Base-by-base conservation (phyloP, 2,113 vertebrate genomes). In the Hydrochoerus hydrochaeris region DNA sequence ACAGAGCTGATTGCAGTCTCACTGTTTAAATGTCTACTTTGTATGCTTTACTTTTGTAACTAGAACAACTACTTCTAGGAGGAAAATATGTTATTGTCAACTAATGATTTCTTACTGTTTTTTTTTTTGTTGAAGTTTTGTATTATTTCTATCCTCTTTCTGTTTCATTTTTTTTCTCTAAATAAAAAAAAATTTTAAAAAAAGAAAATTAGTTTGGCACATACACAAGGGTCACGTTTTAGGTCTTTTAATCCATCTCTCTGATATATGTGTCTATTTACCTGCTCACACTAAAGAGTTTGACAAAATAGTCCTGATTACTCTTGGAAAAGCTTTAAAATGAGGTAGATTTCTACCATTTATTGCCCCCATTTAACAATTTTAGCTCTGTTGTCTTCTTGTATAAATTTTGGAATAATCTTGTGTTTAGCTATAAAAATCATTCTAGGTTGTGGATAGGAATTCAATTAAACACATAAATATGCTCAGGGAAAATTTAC, bases 321-420 rank as follows among this genome's bases (percentile, higher is more conserved):
- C 30, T 81, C 3, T 38, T 65, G 32, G 41, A 69, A 82, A 85
- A 62, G 14, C 57, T 17, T 86, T 69, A n/a, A 77, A 54, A 62
- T 57, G 4, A 41, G 88, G 28, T 32, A 78, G 19, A 83, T 41
- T 38, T 11, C 8, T 71, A 26, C 12, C 63, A 19, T 3, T 81
- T 73, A 58, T 44, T 4, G 22, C 7, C 17, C 57, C 6, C 12
- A 2, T 89, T 67, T 38, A 57, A 35, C 63, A 83, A 69, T 85
- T 80, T 91, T 46, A 95, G 54, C 35, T 84, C 22, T 16, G 60
- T 75, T 90, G 32, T n/a, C 41, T 71, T 78, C 78, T 7, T 7
- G 26, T 44, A 30, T 81, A 69, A 19, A 67, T 92, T 86, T 94
- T 77, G 49, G n/a, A 93, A 84, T 80, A 93, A 82, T 85, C 22